Evolutionary conservation across 2,888 invertebrate species (phyloP), one percentile per base, ranked within the genome.

Genomic region (Leucoma salicis): DNA sequence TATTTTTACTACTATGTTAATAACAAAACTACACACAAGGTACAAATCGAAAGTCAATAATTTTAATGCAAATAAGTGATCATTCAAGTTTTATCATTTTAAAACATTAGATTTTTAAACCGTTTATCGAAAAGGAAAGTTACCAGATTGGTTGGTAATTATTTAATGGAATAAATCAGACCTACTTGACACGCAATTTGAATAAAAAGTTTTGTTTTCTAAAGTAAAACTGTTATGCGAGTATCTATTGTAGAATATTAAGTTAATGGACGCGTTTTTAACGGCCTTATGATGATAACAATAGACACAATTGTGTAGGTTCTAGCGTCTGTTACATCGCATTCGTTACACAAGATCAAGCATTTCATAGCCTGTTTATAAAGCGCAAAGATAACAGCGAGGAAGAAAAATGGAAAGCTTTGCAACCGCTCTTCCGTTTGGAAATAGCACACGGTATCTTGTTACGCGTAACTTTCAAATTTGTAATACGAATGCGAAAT

Each of bases 311-410:
- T 81, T 57, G 75, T 57, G 66, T 46, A 46, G 57, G 69, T 86
- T 87, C 85, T 79, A 87, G 86, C 83, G 81, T 72, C 76, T 81
- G 78, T 87, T 86, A 84, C 78, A 74, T 70, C 66, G n/a, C n/a
- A n/a, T n/a, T 74, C 74, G 70, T 87, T 86, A 85, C 78, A 83
- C 82, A 85, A 85, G 76, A 80, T 72, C 70, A 69, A 61, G 66
- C 72, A 70, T 70, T 78, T 70, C 62, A 76, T 74, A 66, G 66
- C 64, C 61, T 69, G 51, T 57, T 53, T 53, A 48, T 37, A 45
- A 52, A 69, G 59, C 57, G 63, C 58, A 61, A 60, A 64, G 62
- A 64, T 56, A 62, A 57, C 60, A 60, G 74, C 61, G 47, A 72
- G 73, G 68, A 74, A 74, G 72, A 66, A 70, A 73, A 72, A 70